phyloP scores from a whole-genome alignment of 2,113 vertebrate species.

The Microtus ochrogaster region DNA sequence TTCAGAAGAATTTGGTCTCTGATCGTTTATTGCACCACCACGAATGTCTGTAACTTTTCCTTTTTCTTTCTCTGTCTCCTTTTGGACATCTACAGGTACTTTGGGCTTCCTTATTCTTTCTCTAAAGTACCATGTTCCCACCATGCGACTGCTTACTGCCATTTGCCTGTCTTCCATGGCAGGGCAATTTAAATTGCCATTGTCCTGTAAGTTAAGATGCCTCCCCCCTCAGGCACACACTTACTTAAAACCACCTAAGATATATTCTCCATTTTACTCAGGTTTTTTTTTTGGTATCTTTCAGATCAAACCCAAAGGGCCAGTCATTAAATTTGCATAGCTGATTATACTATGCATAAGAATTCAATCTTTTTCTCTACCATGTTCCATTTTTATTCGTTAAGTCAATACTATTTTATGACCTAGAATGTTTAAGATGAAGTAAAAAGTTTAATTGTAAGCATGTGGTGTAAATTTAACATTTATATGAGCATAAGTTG shows the following conservation, averaged over 20 bases:
- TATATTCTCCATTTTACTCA: neutral
- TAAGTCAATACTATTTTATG: neutral
- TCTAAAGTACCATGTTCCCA: neutral
- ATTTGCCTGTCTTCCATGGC: neutral
- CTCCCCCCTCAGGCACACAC: too few species aligned
- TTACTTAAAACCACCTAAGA: slow-evolving; percentile 1
- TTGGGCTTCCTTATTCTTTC: neutral
- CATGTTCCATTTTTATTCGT: neutral
- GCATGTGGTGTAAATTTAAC: neutral
- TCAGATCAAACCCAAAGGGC: neutral
- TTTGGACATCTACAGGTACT: neutral
- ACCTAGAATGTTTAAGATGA: neutral
- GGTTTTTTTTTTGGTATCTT: neutral
- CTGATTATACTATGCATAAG: neutral
- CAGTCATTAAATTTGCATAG: neutral
- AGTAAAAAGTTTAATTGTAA: neutral
- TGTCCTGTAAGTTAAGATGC: neutral
- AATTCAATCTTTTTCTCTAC: neutral
- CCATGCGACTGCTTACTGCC: neutral
- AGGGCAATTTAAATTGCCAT: too few species aligned
- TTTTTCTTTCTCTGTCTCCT: neutral
- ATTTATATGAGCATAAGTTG: neutral
- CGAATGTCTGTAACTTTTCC: neutral
- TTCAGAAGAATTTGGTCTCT: neutral
- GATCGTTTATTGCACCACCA: neutral